Percentiles rank a stretch among this genome's conserved stretches.
Evolutionary conservation across 2,797 vertebrate species (phyloP).

Genomic region (Decapterus maruadsi): DNA sequence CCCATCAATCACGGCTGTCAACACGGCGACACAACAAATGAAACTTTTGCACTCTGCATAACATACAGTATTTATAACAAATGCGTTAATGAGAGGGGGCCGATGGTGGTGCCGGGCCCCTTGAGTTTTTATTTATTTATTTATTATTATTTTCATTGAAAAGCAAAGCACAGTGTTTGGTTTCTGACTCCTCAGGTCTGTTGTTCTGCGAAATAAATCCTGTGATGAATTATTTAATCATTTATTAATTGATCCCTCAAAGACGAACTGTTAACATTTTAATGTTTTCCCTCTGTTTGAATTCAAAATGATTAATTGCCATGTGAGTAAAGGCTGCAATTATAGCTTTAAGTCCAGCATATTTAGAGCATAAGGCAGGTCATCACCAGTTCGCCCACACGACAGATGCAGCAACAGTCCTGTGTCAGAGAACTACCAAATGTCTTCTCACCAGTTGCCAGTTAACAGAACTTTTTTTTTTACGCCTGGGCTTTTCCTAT

Average conservation of each 20-base stretch:
- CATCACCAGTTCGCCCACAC: slow-evolving; percentile 34
- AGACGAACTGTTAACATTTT: slow-evolving; percentile 5
- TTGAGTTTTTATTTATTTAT: background rate
- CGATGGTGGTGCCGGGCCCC: background rate
- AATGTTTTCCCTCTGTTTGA: background rate
- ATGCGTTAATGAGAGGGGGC: slow-evolving; percentile 39
- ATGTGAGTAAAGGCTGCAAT: background rate
- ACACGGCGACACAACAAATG: slow-evolving; percentile 45
- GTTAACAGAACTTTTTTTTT: slow-evolving; percentile 17
- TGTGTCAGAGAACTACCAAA: slow-evolving; percentile 36
- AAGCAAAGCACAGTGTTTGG: slow-evolving; percentile 5
- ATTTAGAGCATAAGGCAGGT: slow-evolving; percentile 58
- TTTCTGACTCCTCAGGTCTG: slow-evolving; percentile 23
- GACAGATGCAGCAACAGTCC: slow-evolving; percentile 57
- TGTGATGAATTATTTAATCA: slow-evolving; percentile 2
- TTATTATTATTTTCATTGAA: slow-evolving; percentile 10
- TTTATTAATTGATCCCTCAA: slow-evolving; percentile 11
- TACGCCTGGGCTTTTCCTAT: background rate
- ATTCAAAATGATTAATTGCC: slow-evolving; percentile 10
- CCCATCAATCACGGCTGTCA: slow-evolving; percentile 67
- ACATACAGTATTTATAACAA: slow-evolving; percentile 48
- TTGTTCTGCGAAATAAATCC: slow-evolving; percentile 17
- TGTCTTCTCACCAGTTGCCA: slow-evolving; percentile 36
- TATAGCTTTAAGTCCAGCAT: slow-evolving; percentile 27
- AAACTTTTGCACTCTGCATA: slow-evolving; percentile 34